These are phyloP conservation scores for Sphaerophoria rueppellii DNA, from an alignment of 2,888 invertebrate species.

Conservation along the genomic window DNA sequence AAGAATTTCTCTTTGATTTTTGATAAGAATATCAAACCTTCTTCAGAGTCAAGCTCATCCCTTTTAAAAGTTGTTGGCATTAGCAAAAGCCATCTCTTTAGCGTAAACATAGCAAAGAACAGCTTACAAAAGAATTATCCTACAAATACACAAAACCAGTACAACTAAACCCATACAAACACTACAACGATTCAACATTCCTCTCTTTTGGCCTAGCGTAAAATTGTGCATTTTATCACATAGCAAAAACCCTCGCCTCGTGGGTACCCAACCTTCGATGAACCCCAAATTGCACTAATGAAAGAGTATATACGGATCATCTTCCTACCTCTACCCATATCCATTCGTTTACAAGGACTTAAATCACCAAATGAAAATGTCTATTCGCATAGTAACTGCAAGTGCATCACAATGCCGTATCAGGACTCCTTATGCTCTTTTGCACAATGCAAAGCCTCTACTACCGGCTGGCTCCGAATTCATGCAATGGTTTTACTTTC, in stretches of 20 bases:
- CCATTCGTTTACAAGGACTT: slow-evolving; percentile 3
- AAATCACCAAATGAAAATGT: not conserved
- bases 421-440: not conserved
- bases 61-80: not conserved
- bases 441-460: slow-evolving; percentile 53
- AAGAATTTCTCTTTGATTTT: not conserved
- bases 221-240: slow-evolving; percentile 67
- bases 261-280: not conserved
- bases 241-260: slow-evolving; percentile 42
- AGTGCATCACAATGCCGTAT: slow-evolving; percentile 51
- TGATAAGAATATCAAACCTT: not conserved
- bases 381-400: slow-evolving; percentile 35
- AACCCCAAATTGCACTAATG: slow-evolving; percentile 48
- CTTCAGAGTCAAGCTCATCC: slow-evolving; percentile 17
- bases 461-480: not conserved
- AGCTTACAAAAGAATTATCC: not conserved
- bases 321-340: not conserved
- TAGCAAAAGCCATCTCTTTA: slow-evolving; percentile 10
- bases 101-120: slow-evolving; percentile 2
- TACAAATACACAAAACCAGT: slow-evolving; percentile 20
- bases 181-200: slow-evolving; percentile 45
- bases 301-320: slow-evolving; percentile 27
- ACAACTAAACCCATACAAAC: slow-evolving; percentile 32
- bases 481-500: slow-evolving; percentile 63
- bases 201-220: slow-evolving; percentile 61